Base-by-base conservation (phyloP, 2,888 invertebrate genomes). In the Dasypolia templi region DNA sequence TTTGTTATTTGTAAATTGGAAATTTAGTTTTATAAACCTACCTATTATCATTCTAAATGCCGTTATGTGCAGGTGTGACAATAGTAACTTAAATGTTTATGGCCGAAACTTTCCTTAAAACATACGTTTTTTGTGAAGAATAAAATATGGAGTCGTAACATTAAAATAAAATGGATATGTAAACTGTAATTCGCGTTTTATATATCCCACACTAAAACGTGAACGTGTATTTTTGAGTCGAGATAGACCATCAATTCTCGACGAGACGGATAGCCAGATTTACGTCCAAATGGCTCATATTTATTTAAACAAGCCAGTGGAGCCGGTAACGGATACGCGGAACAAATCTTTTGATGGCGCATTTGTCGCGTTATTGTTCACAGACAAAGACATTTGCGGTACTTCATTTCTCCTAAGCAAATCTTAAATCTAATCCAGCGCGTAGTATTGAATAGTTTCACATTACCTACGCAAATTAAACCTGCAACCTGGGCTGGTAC, bases 331-430 rank as follows among this genome's bases (percentile, higher is more conserved):
- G 86, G 88, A 92, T 91, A 87, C 84, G 88, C 90, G 88, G 87
- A 90, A 87, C 90, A 89, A 92, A 92, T 91, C 87, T 89, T 89
- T 90, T 90, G 89, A 92, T 89, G 88, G 88, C 83, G 84, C 88
- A 91, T 92, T 92, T 89, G 90, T 92, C 86, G 86, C 86, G 85
- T 86, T 87, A 87, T 88, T 89, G 86, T 87, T 81, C 87, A 86
- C 77, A 76, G 75, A 78, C 85, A 70, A 82, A 80, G 81, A 70
- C 72, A 77, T 84, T 79, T 81, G 65, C 70, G 76, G 53, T 77
- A 79, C 77, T 84, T 78, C 77, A 67, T 82, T 80, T 77, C 76
- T 83, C 77, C 56, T 67, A 68, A 83, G 59, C 62, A 72, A 80
- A 71, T 85, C 63, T 66, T 58, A 32, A 14, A 73, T 62, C 7